Evolutionary conservation across 2,113 vertebrate genomes (phyloP), one percentile per base, ranked within the genome.

Genomic region (Cygnus atratus): DNA sequence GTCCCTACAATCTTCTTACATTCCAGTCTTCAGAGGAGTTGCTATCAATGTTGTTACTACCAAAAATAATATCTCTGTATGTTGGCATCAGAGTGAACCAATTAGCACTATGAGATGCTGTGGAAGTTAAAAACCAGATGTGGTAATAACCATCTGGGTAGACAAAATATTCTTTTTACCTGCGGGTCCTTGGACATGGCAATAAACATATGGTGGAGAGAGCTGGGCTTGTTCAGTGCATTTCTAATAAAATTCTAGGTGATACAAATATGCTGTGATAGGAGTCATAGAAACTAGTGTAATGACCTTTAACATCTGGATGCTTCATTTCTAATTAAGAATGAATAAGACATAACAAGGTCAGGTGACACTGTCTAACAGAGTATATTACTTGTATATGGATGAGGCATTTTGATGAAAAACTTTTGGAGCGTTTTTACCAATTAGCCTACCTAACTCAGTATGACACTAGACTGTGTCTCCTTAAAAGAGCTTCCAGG

Each of bases 281-380:
- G 81, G 87, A 92, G 86, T 90, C 91, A 94, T 10, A 82, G 88
- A 94, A 94, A 79, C 81, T 67, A 55, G 65, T 39, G 43, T 80
- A 96, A 97, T 61, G 85, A 96, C 95, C 93, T 93, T 95, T 97
- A 92, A 91, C 95, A 97, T 95, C 92, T 93, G 92, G 81, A 90
- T 82, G 35, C 63, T 71, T 95, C 87, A 59, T 74, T 88, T 93
- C 90, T 95, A 96, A 96, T 94, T 92, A 86, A 86, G 90, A 96
- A 92, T 92, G 91, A 97, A 87, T 86, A 91, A 93, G 88, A 86
- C 80, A 88, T 93, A 95, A 96, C 92, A 95, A 91, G 95, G 90
- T 95, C 86, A 95, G 70, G 26, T 84, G 92, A 89, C 78, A 82
- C 84, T 93, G 75, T 72, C 77, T 91, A 86, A 90, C 55, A 68